phyloP scores from a whole-genome alignment of 2,888 invertebrate genomes.

The Dryobota labecula region DNA sequence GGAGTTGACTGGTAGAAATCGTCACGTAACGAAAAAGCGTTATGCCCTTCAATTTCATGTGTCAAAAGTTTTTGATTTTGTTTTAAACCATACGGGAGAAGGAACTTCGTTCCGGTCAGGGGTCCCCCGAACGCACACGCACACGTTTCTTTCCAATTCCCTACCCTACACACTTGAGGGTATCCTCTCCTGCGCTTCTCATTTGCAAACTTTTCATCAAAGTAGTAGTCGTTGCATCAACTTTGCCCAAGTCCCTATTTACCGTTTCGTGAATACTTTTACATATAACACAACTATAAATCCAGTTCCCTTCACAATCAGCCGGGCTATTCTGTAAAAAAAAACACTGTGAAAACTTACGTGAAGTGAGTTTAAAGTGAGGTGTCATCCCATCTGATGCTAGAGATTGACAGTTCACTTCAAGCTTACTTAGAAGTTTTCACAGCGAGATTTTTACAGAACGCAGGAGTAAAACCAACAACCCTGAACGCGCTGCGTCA shows the following conservation, averaged over 20 bases:
- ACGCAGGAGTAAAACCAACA: background rate
- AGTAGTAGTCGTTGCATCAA: background rate
- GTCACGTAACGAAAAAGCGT: too few species aligned
- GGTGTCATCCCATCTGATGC: background rate
- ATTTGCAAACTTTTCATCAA: conserved; percentile 28
- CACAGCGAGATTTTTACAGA: too few species aligned
- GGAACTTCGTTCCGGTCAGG: too few species aligned
- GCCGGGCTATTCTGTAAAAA: too few species aligned
- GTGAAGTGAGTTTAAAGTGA: background rate
- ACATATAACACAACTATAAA: conserved; percentile 9
- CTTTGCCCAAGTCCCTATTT: too few species aligned
- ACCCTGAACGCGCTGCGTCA: conserved; percentile 1
- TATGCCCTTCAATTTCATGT: too few species aligned
- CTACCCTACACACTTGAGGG: background rate
- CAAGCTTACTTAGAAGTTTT: background rate
- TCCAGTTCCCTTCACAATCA: background rate
- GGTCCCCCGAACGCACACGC: too few species aligned
- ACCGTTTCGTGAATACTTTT: conserved; percentile 1
- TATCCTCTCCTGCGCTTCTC: background rate
- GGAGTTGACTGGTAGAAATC: too few species aligned
- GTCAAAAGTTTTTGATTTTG: too few species aligned
- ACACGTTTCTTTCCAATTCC: too few species aligned
- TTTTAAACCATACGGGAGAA: too few species aligned
- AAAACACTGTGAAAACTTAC: too few species aligned
- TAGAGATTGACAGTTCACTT: background rate